Evolutionary conservation across 1,140 invertebrate genomes (phyloP), one percentile per base, ranked within the genome.

Genomic region (Drosophila auraria): DNA sequence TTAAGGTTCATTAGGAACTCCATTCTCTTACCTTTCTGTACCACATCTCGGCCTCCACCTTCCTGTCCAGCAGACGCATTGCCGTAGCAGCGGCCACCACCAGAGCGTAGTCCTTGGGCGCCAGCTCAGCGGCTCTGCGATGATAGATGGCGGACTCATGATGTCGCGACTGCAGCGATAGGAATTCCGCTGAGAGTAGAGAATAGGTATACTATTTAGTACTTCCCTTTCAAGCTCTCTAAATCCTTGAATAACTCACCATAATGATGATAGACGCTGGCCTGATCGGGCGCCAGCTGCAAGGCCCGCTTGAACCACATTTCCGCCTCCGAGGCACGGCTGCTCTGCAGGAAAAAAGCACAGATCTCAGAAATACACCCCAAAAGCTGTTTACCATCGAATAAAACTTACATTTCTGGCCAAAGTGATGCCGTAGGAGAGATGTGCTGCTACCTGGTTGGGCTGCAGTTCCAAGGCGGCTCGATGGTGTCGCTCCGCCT

Each of bases 371-470:
- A 12, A 12, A 23, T 40, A 45, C 2, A 2, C 15, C 3, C n/a
- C 49, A 30, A 17, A 9, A 11, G 7, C 4, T 2, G 7, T 9
- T 25, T 17, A 15, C 0, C 0, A 5, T 5, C 5, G 2, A 5
- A 14, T 20, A 17, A 2, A 30, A 95, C 96, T 96, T 95, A 98
- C 98, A 95, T 97, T 97, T 94, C 96, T 96, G 42, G 97, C 96
- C 25, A 98, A 94, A 57, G 98, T 95, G 93, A 98, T 98, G 45
- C 97, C 98, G 91, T 98, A 97, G 49, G 97, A 98, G 56, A 99
- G 94, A 93, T 98, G 97, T 40, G 97, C 97, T 15, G 97, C 97
- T 60, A 97, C 95, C 92, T 98, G 97, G 92, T 97, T 96, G 42
- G 97, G 96, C 93, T 98, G 97, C 44, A 95, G 94, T 57, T 95